Evolutionary conservation across 2,113 vertebrate species (phyloP).

Genomic region (Amphiprion percula): DNA sequence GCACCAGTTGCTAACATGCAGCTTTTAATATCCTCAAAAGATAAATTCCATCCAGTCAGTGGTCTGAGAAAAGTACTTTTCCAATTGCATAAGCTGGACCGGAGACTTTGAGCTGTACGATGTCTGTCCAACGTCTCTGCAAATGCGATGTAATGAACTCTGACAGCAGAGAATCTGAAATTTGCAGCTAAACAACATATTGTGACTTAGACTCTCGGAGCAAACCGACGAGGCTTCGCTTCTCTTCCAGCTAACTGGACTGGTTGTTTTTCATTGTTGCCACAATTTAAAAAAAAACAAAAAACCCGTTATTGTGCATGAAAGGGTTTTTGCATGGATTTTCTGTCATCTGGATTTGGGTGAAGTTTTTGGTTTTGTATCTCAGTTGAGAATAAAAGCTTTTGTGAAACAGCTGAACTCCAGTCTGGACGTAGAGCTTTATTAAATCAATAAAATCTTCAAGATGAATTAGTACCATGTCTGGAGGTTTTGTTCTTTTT

Average conservation of each 20-base stretch:
- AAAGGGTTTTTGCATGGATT: background rate
- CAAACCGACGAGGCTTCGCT: background rate
- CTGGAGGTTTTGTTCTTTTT: no score
- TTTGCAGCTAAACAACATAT: conserved; percentile 30
- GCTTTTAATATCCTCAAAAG: conserved; percentile 80
- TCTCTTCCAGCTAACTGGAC: background rate
- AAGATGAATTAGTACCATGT: background rate
- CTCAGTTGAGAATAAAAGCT: conserved; percentile 27
- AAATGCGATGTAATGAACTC: conserved; percentile 46
- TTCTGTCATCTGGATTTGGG: background rate
- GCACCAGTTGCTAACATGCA: conserved; percentile 76
- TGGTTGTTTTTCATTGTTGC: background rate
- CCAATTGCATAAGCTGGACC: conserved; percentile 62
- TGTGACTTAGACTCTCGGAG: conserved; percentile 23
- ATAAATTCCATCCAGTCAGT: conserved; percentile 78
- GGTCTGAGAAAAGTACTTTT: conserved; percentile 76
- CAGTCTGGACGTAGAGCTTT: conserved; percentile 6
- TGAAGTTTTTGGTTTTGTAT: background rate
- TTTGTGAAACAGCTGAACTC: conserved; percentile 16
- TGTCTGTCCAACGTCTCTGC: conserved; percentile 40
- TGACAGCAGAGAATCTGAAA: conserved; percentile 26
- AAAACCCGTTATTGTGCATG: background rate
- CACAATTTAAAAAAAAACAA: conserved; percentile 3
- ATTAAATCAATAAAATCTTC: conserved; percentile 18
- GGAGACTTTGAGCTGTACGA: conserved; percentile 40